Percentiles rank a stretch among this genome's conserved stretches.
phyloP scores from a whole-genome alignment of 2,888 invertebrate species.

The Pasiphila rectangulata region DNA sequence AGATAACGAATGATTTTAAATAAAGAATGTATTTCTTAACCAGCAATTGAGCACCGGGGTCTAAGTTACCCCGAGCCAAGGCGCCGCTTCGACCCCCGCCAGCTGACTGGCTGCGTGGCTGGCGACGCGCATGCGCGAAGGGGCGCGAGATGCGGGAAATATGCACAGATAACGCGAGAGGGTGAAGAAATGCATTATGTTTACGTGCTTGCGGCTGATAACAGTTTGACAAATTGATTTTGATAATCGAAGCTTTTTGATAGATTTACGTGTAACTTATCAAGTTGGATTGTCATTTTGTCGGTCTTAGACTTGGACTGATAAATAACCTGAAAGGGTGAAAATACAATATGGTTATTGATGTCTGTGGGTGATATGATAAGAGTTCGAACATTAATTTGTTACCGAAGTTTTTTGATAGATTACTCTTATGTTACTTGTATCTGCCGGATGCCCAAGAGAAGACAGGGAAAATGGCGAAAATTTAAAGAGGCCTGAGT shows the following conservation, averaged over 20 bases:
- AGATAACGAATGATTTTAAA: too few species aligned
- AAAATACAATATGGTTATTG: too few species aligned
- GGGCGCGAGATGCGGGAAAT: slow-evolving; percentile 10
- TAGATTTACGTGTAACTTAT: neutral
- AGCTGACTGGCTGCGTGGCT: slow-evolving; percentile 53
- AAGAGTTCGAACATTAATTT: too few species aligned
- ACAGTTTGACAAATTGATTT: slow-evolving; percentile 9
- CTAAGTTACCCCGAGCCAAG: slow-evolving; percentile 17
- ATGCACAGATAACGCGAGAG: slow-evolving; percentile 31
- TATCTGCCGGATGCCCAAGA: too few species aligned
- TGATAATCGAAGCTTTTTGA: neutral
- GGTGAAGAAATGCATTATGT: neutral
- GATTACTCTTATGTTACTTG: too few species aligned
- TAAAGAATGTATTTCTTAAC: slow-evolving; percentile 21
- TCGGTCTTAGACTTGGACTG: neutral
- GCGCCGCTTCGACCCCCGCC: slow-evolving; percentile 38
- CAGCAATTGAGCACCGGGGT: slow-evolving; percentile 16
- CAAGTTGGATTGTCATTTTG: neutral
- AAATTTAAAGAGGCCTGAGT: too few species aligned
- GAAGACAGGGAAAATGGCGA: too few species aligned
- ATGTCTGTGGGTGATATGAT: too few species aligned
- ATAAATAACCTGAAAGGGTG: too few species aligned
- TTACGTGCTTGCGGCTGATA: neutral
- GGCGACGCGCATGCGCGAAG: slow-evolving; percentile 49
- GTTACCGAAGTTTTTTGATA: too few species aligned